Base-by-base conservation (phyloP, 2,797 vertebrate species). In the Amphiprion clarkii region DNA sequence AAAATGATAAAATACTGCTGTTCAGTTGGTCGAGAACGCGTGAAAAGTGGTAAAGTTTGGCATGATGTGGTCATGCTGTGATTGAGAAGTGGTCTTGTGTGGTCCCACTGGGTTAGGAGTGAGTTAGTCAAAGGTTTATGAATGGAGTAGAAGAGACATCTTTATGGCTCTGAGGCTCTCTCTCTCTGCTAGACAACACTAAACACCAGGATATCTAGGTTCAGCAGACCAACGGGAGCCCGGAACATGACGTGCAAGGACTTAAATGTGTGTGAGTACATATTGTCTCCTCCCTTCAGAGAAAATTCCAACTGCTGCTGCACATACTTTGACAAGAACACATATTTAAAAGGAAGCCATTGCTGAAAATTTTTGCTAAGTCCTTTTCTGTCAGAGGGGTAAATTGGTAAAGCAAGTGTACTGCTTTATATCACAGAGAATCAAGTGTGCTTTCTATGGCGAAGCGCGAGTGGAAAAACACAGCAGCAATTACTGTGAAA, bases 401-500 rank as follows among this genome's bases (percentile, higher is more conserved):
- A 31, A 70, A 66, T 31, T 46, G 40, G 58, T 53, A 54, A 60
- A 67, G 31, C 49, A 51, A 60, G 29, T 58, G 19, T 49, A 57
- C 70, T 51, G 42, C 1, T 2, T 59, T 13, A 44, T 12, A 79
- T 76, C 58, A 54, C n/a, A 54, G 14, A 77, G 25, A 74, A 68
- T 79, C 33, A 54, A 67, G 25, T 19, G 42, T 62, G 81, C 70
- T 84, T 87, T 83, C 16, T 71, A 55, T 67, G 72, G 81, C 46
- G 72, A 79, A 83, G 55, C 54, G 36, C 6, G 23, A 78, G 76
- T 84, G 80, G 88, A 88, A 85, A 89, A 90, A 85, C 36, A 66
- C 79, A 40, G 62, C 49, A 58, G 76, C 77, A 92, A 87, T 93
- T 90, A 90, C 63, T 65, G 76, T 62, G 42, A 85, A 86, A 81